Evolutionary conservation across 2,888 invertebrate genomes (phyloP).

Genomic region (Julus scandinavius): DNA sequence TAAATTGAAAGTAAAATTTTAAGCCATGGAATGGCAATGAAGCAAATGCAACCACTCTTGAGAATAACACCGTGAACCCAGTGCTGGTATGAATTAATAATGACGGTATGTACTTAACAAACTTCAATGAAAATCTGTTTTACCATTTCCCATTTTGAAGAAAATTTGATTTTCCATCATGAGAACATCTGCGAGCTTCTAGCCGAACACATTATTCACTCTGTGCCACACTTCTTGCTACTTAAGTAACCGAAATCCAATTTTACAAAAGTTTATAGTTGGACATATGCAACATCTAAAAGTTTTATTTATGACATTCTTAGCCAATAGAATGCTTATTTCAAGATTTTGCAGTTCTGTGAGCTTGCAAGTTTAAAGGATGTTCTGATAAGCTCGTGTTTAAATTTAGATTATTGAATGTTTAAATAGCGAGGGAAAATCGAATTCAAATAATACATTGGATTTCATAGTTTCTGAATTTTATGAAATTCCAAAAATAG

Average conservation of each 20-base stretch:
- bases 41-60: not conserved
- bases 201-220: not conserved
- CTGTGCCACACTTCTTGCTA: not conserved
- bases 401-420: no score
- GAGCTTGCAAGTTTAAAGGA: no score
- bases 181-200: not conserved
- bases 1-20: conserved; percentile 31
- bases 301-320: not conserved
- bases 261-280: not conserved
- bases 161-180: not conserved
- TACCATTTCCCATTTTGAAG: not conserved
- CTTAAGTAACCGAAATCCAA: not conserved
- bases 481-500: no score
- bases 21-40: not conserved
- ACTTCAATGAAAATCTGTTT: not conserved
- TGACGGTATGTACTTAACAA: not conserved
- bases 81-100: not conserved
- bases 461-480: no score
- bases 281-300: not conserved
- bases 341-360: no score
- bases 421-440: no score
- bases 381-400: no score
- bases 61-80: not conserved
- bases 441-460: no score
- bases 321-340: no score